phyloP scores from a whole-genome alignment of 2,888 invertebrate genomes.

The Pomacea canaliculata region DNA sequence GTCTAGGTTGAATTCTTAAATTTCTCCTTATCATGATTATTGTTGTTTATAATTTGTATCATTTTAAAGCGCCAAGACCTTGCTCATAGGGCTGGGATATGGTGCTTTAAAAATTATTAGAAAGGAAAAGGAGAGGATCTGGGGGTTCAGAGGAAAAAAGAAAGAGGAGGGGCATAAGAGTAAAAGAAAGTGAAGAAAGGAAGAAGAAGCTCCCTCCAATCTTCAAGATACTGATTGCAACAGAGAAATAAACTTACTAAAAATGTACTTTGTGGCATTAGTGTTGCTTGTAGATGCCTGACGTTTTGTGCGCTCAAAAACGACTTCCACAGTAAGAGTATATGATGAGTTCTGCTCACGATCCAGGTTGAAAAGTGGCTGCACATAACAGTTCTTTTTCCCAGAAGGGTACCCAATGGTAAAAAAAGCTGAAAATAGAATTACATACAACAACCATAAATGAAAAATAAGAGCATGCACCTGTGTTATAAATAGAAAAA shows the following conservation, averaged over 20 bases:
- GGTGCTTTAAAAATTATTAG: too few relatives aligned
- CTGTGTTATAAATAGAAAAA: conserved; percentile 13
- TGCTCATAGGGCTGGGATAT: too few relatives aligned
- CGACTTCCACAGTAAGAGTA: conserved; percentile 27
- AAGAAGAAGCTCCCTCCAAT: too few relatives aligned
- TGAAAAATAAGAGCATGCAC: neutral
- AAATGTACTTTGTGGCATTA: conserved; percentile 9
- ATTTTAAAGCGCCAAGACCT: too few relatives aligned
- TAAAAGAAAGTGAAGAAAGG: too few relatives aligned
- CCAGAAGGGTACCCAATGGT: conserved; percentile 77
- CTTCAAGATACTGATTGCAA: too few relatives aligned
- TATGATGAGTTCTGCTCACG: conserved; percentile 80
- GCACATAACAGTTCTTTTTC: conserved; percentile 86
- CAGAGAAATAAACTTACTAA: conserved; percentile 17
- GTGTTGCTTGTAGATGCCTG: conserved; percentile 17
- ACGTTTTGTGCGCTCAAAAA: conserved; percentile 24
- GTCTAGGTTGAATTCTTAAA: too few relatives aligned
- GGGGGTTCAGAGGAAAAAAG: too few relatives aligned
- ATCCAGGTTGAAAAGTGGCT: conserved; percentile 79
- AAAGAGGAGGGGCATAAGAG: too few relatives aligned
- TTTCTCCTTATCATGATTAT: too few relatives aligned
- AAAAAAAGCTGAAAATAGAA: conserved; percentile 30
- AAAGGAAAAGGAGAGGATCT: too few relatives aligned
- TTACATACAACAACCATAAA: neutral
- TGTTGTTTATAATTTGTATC: too few relatives aligned